Percentiles rank a stretch among this genome's conserved stretches.
Conservation (phyloP, 2,113 vertebrate species). For the Pedionomus torquatus region DNA sequence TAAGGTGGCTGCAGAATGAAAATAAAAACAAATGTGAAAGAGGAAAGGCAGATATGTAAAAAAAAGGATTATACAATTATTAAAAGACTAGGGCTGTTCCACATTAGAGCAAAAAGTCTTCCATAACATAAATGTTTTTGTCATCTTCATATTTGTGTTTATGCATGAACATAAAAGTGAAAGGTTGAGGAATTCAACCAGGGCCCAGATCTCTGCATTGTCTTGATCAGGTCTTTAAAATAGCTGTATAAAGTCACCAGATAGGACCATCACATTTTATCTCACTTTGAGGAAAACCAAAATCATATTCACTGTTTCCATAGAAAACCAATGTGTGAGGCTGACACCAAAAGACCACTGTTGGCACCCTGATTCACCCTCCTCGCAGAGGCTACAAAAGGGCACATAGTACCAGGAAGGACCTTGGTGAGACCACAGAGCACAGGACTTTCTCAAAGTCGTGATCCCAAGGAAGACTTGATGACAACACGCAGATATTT, state of each 20-base stretch:
- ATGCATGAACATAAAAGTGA: background rate
- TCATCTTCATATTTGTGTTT: background rate
- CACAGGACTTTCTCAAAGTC: background rate
- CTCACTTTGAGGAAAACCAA: background rate
- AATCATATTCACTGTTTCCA: background rate
- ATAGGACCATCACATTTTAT: background rate
- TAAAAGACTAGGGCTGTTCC: background rate
- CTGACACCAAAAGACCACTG: background rate
- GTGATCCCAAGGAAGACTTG: background rate
- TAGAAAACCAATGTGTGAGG: background rate
- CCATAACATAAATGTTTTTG: background rate
- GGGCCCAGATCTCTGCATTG: background rate
- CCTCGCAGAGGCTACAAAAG: background rate
- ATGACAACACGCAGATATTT: accelerated
- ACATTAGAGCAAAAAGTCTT: background rate
- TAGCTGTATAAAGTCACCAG: background rate
- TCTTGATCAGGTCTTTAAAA: background rate
- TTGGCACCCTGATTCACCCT: background rate
- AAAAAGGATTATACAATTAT: background rate
- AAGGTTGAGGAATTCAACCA: background rate
- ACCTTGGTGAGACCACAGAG: background rate
- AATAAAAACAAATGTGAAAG: conserved; percentile 35
- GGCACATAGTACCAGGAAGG: background rate
- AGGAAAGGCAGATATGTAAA: background rate
- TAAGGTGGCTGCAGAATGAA: background rate